Evolutionary conservation across 1,140 invertebrate genomes (phyloP).

Genomic region (Aphidius ervi): DNA sequence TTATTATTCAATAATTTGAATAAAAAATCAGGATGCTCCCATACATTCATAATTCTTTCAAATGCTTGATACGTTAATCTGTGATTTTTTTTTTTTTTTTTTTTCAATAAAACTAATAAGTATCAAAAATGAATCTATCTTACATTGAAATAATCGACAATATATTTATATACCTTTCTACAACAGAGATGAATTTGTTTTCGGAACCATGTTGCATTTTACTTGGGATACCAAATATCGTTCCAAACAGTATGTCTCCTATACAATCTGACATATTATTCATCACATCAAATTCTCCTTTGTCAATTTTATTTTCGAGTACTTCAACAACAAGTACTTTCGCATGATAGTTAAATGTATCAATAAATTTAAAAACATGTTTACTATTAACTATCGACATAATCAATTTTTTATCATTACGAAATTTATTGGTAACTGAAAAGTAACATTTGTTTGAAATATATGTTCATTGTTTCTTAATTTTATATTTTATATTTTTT

Average conservation of each 20-base stretch:
- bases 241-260: conserved; percentile 36
- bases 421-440: too few species aligned
- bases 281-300: conserved; percentile 39
- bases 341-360: background rate
- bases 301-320: conserved; percentile 25
- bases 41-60: conserved; percentile 2
- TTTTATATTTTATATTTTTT: too few species aligned
- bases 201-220: too few species aligned
- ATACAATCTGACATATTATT: conserved; percentile 29
- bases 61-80: background rate
- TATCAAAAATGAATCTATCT: too few species aligned
- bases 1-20: too few species aligned
- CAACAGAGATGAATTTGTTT: conserved; percentile 20
- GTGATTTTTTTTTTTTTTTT: too few species aligned
- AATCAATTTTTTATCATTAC: background rate
- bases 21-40: too few species aligned
- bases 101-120: conserved; percentile 23
- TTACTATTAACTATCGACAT: background rate
- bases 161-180: background rate
- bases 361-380: background rate
- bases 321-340: conserved; percentile 11
- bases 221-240: too few species aligned
- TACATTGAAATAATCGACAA: too few species aligned
- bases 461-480: too few species aligned
- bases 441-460: too few species aligned